phyloP scores from a whole-genome alignment of 2,888 invertebrate species.

The Silvanus unidentatus region DNA sequence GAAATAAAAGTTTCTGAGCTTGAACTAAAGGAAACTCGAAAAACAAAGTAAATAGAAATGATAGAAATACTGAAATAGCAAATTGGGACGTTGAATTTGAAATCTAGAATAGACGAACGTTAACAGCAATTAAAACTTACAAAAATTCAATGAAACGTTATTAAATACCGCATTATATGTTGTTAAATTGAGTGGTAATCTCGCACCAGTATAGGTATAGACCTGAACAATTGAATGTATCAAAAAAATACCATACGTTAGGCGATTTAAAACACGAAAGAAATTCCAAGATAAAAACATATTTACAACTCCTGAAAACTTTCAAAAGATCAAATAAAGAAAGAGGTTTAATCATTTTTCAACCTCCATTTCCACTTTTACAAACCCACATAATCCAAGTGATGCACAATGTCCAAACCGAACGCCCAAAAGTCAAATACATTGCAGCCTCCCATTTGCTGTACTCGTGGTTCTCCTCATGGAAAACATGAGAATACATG shows the following conservation, averaged over 20 bases:
- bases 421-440: slow-evolving; percentile 44
- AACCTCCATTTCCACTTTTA: slow-evolving; percentile 48
- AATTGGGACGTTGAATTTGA: slow-evolving; percentile 25
- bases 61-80: no score
- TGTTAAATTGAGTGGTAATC: slow-evolving; percentile 33
- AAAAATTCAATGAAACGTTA: no score
- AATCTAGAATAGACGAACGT: slow-evolving; percentile 25
- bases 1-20: slow-evolving; percentile 14
- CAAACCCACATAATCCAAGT: slow-evolving; percentile 52
- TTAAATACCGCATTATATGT: slow-evolving; percentile 32
- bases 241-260: slow-evolving; percentile 40
- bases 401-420: slow-evolving; percentile 47
- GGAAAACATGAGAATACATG: slow-evolving; percentile 34
- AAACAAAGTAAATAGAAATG: slow-evolving; percentile 34
- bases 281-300: slow-evolving; percentile 30
- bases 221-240: slow-evolving; percentile 36
- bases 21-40: slow-evolving; percentile 33
- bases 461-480: slow-evolving; percentile 35
- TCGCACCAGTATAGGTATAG: slow-evolving; percentile 28
- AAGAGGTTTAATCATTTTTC: no score
- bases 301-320: slow-evolving; percentile 40
- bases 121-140: no score
- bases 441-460: slow-evolving; percentile 36
- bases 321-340: slow-evolving; percentile 43
- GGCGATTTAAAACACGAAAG: slow-evolving; percentile 36